Base-by-base conservation (phyloP, 1,140 invertebrate species). In the Cotesia typhae region DNA sequence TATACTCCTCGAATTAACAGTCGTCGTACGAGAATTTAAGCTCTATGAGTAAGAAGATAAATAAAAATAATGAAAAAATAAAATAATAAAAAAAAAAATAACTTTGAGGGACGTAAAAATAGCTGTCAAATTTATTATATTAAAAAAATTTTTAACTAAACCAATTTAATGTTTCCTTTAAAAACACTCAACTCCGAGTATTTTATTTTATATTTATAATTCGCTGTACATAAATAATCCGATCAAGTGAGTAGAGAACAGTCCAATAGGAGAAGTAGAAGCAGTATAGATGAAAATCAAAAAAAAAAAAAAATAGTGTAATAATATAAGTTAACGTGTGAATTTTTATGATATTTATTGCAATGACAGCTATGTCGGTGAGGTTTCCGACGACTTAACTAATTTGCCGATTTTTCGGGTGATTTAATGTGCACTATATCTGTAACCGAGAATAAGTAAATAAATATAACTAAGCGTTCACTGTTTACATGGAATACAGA, bases 381-480 rank as follows among this genome's bases (percentile, higher is more conserved):
- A 28, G 77, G 80, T 80, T 82, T 81, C 78, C 1, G 28, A 28
- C 28, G 28, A 51, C 47, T 14, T 14, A 75, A 79, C 77, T 80
- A 82, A 83, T 83, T 83, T 80, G 78, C 77, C 75, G 78, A 82
- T 82, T 83, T 83, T 72, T 76, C 72, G 77, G 77, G 78, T 82
- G 76, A 81, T 28, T 82, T 80, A 80, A 82, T 79, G 28, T 28
- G 28, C 28, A 28, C 28, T 28, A 28, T 28, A 28, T 28, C 72
- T 73, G 74, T 75, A 70, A 77, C 74, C 66, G 70, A 64, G 74
- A 51, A 65, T 72, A 75, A 51, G 67, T 72, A 75, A 72, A 78
- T 77, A 35, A 63, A 47, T 63, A 20, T 61, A 51, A 38, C 57
- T 57, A 61, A 41, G 37, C 2, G n/a, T 70, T 9, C 17, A 68